Evolutionary conservation across 2,113 vertebrate genomes (phyloP), one percentile per base, ranked within the genome.

Genomic region (Channa maculata): DNA sequence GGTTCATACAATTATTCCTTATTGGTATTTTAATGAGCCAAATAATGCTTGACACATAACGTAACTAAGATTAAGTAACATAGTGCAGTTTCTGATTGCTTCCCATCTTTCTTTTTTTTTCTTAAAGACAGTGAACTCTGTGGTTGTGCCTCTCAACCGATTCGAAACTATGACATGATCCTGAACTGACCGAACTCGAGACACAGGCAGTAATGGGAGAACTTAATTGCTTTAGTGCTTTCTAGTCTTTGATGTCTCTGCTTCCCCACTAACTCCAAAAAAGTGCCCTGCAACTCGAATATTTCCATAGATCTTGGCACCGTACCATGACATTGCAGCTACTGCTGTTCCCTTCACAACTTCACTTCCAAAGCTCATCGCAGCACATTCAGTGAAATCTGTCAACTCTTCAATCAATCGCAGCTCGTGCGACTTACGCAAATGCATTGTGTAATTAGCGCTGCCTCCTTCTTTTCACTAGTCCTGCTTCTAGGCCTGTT

Each of bases 201-300:
- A 65, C 9, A 44, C 8, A 36, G 24, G 24, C 0, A 54, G 15
- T 54, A 57, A 4, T 57, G 55, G 48, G n/a, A 52, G 53, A 74
- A 68, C 11, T 15, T 36, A 77, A 77, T 61, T 84, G 77, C 71
- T 71, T 72, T 55, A 33, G 67, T 15, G 10, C 9, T 54, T 48
- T 37, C 48, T 51, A 4, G 65, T 54, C 66, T 73, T 77, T 64
- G 24, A 82, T 55, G 45, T 73, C 53, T 70, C 62, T 62, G 50
- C 67, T 49, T 46, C 51, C 63, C 24, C 15, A 33, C 11, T 53
- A 57, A 68, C n/a, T 60, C 14, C 14, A 62, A 54, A 68, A 75
- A 45, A 12, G 36, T 33, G 44, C 48, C 6, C 34, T 12, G 11
- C 36, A 48, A 54, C 9, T 37, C 41, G 8, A 46, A 64, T 39